Base-by-base conservation (phyloP, 2,113 vertebrate species). In the Nothoprocta pentlandii region DNA sequence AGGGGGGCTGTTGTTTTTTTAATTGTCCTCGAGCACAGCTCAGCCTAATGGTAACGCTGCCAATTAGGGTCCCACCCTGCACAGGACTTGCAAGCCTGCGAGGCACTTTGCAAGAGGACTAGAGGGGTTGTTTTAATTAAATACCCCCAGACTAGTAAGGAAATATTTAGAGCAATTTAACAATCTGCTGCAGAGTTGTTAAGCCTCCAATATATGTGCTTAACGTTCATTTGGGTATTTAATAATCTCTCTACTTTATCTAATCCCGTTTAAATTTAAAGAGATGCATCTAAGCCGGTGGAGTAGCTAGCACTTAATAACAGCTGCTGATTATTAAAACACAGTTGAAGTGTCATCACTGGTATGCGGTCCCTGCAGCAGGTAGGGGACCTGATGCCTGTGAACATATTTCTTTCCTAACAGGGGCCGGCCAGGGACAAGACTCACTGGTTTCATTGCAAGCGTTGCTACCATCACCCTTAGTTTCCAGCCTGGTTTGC, bases 211-310 rank as follows among this genome's bases (percentile, higher is more conserved):
- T 97, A 97, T 95, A 96, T 96, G 90, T 96, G 97, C 97, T 96
- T 97, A 97, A 97, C 97, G 97, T 97, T 97, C 97, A 97, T 97
- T 97, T 98, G 97, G 95, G 95, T 96, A 96, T 97, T 96, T 98
- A 98, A 98, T 98, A 97, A 96, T 94, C 97, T 94, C 90, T 93
- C 96, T 96, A 97, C 96, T 95, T 97, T 97, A 97, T 97, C 97
- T 96, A 96, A 96, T 97, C 95, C 96, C 97, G 97, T 95, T 98
- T 97, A 97, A 97, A 98, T 97, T 97, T 97, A 97, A 98, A 98
- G 97, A 97, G 95, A 97, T 97, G 95, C 95, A 96, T 97, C 94
- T 97, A 97, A 97, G 80, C 86, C 92, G 71, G 95, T 53, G 83
- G 71, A 95, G 87, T 81, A 93, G 97, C 96, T 96, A 92, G 91